A percentile compares a stretch with the other conserved stretches of the same genome.
phyloP scores from a whole-genome alignment of 30 jellyfish, hydroid and myxozoan genomes.

The Mastigias papua region DNA sequence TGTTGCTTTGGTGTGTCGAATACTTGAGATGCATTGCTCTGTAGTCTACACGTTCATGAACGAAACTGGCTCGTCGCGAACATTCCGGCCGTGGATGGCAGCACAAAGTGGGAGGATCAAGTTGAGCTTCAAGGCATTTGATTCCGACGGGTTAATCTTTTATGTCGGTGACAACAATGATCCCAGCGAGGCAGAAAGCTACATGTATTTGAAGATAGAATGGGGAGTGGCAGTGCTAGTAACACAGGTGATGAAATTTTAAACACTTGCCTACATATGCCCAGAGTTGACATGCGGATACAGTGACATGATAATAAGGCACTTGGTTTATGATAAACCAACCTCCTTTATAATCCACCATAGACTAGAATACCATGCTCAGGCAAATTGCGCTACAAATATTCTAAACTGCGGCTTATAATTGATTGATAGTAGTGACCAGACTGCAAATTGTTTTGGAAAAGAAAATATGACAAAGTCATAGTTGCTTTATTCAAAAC shows the following conservation, averaged over 20 bases:
- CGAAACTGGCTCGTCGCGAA: constrained; percentile 54
- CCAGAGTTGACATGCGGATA: too few relatives aligned
- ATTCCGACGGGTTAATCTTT: constrained; percentile 67
- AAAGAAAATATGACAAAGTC: too few relatives aligned
- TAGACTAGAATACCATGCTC: too few relatives aligned
- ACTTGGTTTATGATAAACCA: too few relatives aligned
- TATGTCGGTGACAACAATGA: constrained; percentile 67
- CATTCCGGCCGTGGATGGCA: constrained; percentile 75
- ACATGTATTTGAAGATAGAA: constrained; percentile 60
- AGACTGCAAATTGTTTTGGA: too few relatives aligned
- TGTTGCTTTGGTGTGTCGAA: not conserved
- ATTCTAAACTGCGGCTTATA: too few relatives aligned
- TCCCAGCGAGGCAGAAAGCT: constrained; percentile 61
- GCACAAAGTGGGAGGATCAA: constrained; percentile 70
- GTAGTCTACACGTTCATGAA: constrained; percentile 46
- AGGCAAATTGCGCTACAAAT: too few relatives aligned
- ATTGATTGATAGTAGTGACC: too few relatives aligned
- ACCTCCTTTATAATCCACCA: too few relatives aligned
- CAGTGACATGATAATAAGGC: too few relatives aligned
- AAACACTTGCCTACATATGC: not conserved
- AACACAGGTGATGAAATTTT: constrained; percentile 33
- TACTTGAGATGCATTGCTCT: constrained; percentile 34
- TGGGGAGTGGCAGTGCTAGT: constrained; percentile 71
- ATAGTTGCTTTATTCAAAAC: too few relatives aligned
- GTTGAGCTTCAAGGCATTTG: constrained; percentile 71